phyloP scores from a whole-genome alignment of 1,140 invertebrate species.

The Lepidostoma basale region DNA sequence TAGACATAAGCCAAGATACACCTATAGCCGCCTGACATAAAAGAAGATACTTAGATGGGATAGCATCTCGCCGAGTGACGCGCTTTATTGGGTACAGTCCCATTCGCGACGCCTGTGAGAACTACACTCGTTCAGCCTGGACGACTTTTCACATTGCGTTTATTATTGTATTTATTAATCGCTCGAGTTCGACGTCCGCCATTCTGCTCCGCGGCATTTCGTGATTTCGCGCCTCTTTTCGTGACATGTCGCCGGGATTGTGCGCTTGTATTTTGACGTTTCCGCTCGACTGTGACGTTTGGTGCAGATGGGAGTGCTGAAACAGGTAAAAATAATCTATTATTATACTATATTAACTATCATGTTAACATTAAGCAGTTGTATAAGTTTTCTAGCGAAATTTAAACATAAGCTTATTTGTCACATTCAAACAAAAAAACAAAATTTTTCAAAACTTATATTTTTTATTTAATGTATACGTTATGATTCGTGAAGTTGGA shows the following conservation, averaged over 20 bases:
- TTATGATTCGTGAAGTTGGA: no score
- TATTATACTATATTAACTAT: no score
- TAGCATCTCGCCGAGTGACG: constrained; percentile 44
- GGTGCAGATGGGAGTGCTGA: no score
- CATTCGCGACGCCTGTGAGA: constrained; percentile 37
- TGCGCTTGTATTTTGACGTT: no score
- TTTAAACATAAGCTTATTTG: no score
- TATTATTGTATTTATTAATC: constrained; percentile 15
- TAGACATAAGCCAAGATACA: constrained; percentile 40
- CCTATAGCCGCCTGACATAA: constrained; percentile 45
- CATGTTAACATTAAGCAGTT: no score
- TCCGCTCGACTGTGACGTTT: neutral
- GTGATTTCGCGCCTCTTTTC: neutral
- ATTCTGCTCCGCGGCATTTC: neutral
- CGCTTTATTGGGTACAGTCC: constrained; percentile 46
- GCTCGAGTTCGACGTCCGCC: neutral
- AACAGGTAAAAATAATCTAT: no score
- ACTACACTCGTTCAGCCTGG: constrained; percentile 19
- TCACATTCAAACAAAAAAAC: no score
- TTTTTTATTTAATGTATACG: no score
- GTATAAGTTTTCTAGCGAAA: no score
- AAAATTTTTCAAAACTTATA: no score
- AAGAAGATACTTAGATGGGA: constrained; percentile 46
- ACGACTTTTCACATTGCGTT: neutral
- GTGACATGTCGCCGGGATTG: neutral